Evolutionary conservation across 2,888 invertebrate species (phyloP).

Genomic region (Tetanocera ferruginea): DNA sequence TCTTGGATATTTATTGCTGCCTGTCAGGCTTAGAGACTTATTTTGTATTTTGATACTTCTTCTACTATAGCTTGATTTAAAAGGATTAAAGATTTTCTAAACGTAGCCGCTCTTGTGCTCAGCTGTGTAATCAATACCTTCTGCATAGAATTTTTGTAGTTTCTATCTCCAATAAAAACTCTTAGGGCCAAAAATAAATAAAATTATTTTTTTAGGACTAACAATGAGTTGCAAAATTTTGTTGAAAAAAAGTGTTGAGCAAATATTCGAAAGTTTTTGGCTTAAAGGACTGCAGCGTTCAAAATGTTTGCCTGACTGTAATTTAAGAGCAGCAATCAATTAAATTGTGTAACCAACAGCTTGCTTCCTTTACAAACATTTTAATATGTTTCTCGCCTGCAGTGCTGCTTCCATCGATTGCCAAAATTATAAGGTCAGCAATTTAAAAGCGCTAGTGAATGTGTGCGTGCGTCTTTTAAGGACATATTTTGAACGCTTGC

Average conservation of each 20-base stretch:
- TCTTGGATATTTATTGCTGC: not conserved
- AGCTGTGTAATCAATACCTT: too few species aligned
- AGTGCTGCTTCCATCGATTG: not conserved
- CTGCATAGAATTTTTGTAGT: too few species aligned
- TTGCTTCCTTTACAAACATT: not conserved
- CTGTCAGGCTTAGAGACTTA: not conserved
- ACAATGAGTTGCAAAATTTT: too few species aligned
- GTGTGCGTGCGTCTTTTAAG: conserved; percentile 36
- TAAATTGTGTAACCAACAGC: not conserved
- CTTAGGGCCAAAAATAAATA: too few species aligned
- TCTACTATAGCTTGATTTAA: not conserved
- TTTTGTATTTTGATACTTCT: conserved; percentile 1
- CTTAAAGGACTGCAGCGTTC: not conserved
- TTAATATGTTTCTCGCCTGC: not conserved
- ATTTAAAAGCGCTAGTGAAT: not conserved
- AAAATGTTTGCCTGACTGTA: not conserved
- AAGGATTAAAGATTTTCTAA: too few species aligned
- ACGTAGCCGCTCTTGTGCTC: too few species aligned
- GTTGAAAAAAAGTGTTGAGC: too few species aligned
- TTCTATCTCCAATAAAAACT: too few species aligned
- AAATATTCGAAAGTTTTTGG: too few species aligned
- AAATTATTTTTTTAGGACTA: too few species aligned
- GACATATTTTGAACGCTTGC: conserved; percentile 53
- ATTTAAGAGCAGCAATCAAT: conserved; percentile 15
- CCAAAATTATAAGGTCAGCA: not conserved